phyloP scores from a whole-genome alignment of 2,113 vertebrate species.

The Amblyopsis rosae region DNA sequence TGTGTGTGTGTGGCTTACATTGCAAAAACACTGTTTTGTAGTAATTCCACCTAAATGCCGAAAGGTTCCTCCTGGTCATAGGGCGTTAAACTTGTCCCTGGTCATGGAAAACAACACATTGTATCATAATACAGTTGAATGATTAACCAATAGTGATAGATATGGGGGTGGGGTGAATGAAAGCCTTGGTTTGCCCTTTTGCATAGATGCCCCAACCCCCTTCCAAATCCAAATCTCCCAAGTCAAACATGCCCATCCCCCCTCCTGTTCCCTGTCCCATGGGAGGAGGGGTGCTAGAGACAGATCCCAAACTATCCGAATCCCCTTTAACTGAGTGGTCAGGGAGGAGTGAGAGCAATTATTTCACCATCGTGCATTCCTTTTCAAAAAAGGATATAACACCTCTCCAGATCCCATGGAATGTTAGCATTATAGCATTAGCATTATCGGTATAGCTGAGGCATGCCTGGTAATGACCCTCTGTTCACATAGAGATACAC shows the following conservation, averaged over 20 bases:
- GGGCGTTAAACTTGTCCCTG: not conserved
- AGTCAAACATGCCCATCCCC: slow-evolving; percentile 75
- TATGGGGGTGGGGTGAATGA: not conserved
- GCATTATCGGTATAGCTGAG: slow-evolving; percentile 20
- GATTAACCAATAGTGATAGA: not conserved
- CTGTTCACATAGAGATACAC: not conserved
- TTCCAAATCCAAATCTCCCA: slow-evolving; percentile 61
- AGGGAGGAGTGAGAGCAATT: slow-evolving; percentile 73
- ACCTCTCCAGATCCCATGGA: slow-evolving; percentile 54
- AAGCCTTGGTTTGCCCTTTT: too few species aligned
- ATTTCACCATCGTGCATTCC: slow-evolving; percentile 76
- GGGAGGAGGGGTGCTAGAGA: slow-evolving; percentile 71
- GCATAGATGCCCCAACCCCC: slow-evolving; percentile 54
- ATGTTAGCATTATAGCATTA: slow-evolving; percentile 51
- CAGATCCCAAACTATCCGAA: slow-evolving; percentile 77
- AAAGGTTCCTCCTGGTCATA: not conserved
- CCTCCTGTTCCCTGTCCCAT: slow-evolving; percentile 35
- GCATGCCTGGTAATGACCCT: slow-evolving; percentile 23
- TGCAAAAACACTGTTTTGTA: slow-evolving; percentile 17
- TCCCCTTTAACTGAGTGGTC: slow-evolving; percentile 75
- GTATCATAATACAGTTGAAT: not conserved
- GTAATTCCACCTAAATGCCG: not conserved
- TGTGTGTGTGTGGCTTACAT: not conserved
- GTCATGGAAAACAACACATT: not conserved
- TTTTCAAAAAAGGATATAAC: slow-evolving; percentile 66